Evolutionary conservation across 2,113 vertebrate species (phyloP), one percentile per base, ranked within the genome.

Genomic region (Nerophis lumbriciformis): DNA sequence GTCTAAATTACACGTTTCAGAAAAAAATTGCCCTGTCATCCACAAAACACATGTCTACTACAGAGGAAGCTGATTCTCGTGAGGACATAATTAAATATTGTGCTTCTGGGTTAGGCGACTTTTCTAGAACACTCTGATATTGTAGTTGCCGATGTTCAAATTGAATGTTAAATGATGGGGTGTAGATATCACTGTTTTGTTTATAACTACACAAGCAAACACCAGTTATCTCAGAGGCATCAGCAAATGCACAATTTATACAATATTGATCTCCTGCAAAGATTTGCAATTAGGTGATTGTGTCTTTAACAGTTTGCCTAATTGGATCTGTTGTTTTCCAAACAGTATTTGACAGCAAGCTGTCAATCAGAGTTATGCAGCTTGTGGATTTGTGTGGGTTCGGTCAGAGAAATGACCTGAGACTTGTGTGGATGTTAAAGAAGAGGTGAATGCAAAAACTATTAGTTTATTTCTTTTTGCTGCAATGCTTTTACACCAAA

Each of bases 221-320:
- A 36, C 69, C 51, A 79, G 65, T 76, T 65, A 68, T 61, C 38
- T 63, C 8, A 9, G 44, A 66, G 60, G 21, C 61, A 61, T 63
- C 61, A 72, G 66, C 53, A 52, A 73, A 42, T 59, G 37, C 39
- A 42, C 35, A 55, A 37, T 67, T 73, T 61, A 54, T 28, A 48
- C 13, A 50, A 38, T 61, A 66, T 52, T 62, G 73, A 82, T 76
- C 74, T 71, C 56, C 57, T 73, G 65, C 71, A 73, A 69, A 68
- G 59, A 48, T 38, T 5, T 71, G 71, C 68, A 76, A 74, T 83
- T 78, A 78, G 58, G 47, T 11, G 44, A 77, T 75, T 75, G 73
- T 58, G 2, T 61, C 70, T 78, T 77, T 70, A 66, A 63, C 57
- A 35, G 37, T 53, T 48, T 58, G 44, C 48, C 38, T 76, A 74